These are phyloP conservation scores for Arrhamphus sclerolepis DNA, from an alignment of 2,797 vertebrate species.

Conservation along the genomic window DNA sequence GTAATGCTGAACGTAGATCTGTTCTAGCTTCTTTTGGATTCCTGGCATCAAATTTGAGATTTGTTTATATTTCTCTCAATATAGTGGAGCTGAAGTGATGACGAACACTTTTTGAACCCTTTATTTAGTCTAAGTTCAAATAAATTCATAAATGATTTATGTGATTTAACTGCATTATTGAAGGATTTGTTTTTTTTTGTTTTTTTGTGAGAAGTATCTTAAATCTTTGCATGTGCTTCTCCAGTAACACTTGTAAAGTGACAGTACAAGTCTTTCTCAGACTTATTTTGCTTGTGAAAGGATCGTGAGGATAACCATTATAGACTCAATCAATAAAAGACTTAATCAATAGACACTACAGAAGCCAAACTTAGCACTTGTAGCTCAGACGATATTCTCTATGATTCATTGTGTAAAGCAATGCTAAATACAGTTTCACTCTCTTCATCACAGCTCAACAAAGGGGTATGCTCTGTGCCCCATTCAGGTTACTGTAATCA, in stretches of 20 bases:
- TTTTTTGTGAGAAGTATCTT: too few relatives aligned
- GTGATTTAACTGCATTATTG: too few relatives aligned
- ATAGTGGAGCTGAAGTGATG: too few relatives aligned
- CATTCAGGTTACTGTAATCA: constrained; percentile 11
- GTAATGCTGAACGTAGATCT: too few relatives aligned
- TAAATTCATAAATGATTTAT: too few relatives aligned
- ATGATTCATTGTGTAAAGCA: constrained; percentile 38
- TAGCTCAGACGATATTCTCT: constrained; percentile 35
- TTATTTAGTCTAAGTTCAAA: too few relatives aligned
- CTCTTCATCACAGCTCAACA: constrained; percentile 12
- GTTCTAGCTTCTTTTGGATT: too few relatives aligned
- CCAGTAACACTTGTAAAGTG: constrained; percentile 29
- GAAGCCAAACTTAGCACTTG: constrained; percentile 35
- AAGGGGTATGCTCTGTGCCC: neutral
- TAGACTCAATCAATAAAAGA: constrained; percentile 58
- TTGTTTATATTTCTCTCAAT: too few relatives aligned
- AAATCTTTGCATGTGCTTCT: constrained; percentile 2
- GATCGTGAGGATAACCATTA: constrained; percentile 67
- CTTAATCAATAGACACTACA: constrained; percentile 52
- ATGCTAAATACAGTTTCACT: constrained; percentile 25
- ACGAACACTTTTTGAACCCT: too few relatives aligned
- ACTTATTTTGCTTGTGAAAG: constrained; percentile 37
- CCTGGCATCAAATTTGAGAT: too few relatives aligned
- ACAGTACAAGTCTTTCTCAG: constrained; percentile 30
- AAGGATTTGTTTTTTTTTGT: neutral